These are phyloP conservation scores for Orthonyx spaldingii DNA, from an alignment of 2,113 vertebrate genomes.

Conservation along the genomic window DNA sequence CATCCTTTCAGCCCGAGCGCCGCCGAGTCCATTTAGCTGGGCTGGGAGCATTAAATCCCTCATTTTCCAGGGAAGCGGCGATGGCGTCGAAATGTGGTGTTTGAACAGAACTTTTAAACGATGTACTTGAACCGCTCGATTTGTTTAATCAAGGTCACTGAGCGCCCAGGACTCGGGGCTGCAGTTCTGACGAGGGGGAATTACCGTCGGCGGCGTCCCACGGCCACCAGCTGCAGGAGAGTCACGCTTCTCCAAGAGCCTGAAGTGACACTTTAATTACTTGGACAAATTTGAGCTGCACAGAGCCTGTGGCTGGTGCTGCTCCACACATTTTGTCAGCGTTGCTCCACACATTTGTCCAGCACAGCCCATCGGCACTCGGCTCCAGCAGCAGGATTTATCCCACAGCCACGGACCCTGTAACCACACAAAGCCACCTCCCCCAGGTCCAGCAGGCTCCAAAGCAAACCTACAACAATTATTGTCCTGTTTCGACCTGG, in stretches of 20 bases:
- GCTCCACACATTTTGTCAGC: rapidly evolving
- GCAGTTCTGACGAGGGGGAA: neutral
- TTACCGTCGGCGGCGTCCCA: neutral
- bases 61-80: slow-evolving; percentile 16
- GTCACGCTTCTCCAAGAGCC: neutral
- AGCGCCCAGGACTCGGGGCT: neutral
- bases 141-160: slow-evolving; percentile 37
- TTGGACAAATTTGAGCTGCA: neutral
- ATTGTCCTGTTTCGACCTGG: rapidly evolving
- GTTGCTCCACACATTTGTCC: rapidly evolving
- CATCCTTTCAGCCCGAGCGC: neutral
- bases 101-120: slow-evolving; percentile 45
- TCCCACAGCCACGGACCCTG: rapidly evolving
- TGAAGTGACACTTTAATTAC: neutral
- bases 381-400: neutral
- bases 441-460: neutral
- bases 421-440: neutral
- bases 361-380: rapidly evolving
- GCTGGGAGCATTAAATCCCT: slow-evolving; percentile 47
- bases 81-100: neutral
- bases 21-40: neutral
- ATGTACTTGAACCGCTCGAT: neutral
- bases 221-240: neutral
- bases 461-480: rapidly evolving
- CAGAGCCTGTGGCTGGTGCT: neutral